A percentile compares a stretch with the other conserved stretches of the same genome.
Conservation (phyloP, 2,797 vertebrate species). For the Neopelma chrysocephalum region DNA sequence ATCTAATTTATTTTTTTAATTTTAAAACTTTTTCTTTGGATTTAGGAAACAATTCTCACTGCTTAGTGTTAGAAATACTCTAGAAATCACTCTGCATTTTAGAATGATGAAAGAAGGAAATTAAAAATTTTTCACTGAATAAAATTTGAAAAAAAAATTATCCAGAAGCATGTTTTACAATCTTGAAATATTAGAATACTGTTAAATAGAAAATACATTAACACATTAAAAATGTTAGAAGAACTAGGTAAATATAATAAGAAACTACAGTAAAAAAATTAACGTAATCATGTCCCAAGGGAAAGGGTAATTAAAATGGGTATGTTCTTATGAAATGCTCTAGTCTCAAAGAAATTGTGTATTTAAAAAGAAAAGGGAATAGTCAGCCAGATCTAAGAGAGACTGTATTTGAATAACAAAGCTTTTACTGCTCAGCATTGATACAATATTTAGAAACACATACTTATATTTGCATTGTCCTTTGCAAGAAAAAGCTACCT, state of each 20-base stretch:
- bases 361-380: background rate
- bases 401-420: background rate
- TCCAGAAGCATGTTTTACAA: background rate
- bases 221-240: background rate
- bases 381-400: background rate
- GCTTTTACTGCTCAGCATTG: background rate
- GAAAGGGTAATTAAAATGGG: background rate
- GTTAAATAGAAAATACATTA: background rate
- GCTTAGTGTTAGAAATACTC: background rate
- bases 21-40: background rate
- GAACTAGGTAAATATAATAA: background rate
- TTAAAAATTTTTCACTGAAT: background rate
- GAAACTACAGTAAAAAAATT: background rate
- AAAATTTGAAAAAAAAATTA: background rate
- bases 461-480: background rate
- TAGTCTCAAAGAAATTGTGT: background rate
- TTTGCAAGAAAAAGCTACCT: background rate
- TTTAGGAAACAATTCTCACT: background rate
- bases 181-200: background rate
- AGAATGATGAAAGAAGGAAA: background rate
- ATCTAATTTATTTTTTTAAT: background rate
- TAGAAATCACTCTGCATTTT: background rate
- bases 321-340: background rate
- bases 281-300: background rate
- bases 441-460: background rate